Conservation (phyloP, 2,113 vertebrate species). For the Periophthalmus modestus region DNA sequence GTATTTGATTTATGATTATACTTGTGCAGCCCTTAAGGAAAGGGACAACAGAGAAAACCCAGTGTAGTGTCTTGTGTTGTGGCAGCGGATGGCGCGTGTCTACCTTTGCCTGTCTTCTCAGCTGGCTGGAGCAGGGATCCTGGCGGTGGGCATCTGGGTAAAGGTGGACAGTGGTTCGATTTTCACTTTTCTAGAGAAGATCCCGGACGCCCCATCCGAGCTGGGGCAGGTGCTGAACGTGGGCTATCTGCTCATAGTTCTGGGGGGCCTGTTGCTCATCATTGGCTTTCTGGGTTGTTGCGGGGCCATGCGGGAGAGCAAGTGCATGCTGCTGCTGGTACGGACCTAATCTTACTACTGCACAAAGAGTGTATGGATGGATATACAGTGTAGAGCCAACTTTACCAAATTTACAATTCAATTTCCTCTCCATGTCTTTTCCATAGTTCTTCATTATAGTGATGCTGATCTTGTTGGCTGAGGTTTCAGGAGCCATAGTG, state of each 20-base stretch:
- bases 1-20: not conserved
- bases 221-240: conserved; percentile 77
- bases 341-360: conserved; percentile 18
- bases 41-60: no score
- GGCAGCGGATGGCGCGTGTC: not conserved
- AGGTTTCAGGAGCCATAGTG: conserved; percentile 79
- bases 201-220: conserved; percentile 35
- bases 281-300: conserved; percentile 84
- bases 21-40: not conserved
- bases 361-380: no score
- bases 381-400: not conserved
- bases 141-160: conserved; percentile 83
- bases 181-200: conserved; percentile 59
- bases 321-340: conserved; percentile 80
- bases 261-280: conserved; percentile 73
- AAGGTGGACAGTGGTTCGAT: conserved; percentile 80
- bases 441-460: conserved; percentile 80
- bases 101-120: conserved; percentile 32
- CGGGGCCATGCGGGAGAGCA: conserved; percentile 77
- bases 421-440: not conserved
- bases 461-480: conserved; percentile 80
- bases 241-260: conserved; percentile 79
- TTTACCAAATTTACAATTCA: not conserved
- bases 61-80: no score
- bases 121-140: conserved; percentile 76